These are phyloP conservation scores for Idris sp. DNA, from an alignment of 1,140 invertebrate genomes.

Conservation along the genomic window DNA sequence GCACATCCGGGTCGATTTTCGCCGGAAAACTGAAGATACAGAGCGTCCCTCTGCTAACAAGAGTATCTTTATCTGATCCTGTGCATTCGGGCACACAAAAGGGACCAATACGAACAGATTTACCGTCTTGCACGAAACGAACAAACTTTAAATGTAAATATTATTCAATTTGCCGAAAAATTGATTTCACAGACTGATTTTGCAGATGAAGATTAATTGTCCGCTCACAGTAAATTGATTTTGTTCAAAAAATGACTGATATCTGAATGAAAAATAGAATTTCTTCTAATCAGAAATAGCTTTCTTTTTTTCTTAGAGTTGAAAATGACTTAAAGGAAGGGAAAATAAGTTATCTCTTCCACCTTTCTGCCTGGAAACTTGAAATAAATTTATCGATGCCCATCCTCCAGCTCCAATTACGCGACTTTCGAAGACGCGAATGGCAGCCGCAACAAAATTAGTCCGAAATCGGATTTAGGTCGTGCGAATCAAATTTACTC, in stretches of 20 bases:
- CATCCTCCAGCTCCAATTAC: slow-evolving; percentile 3
- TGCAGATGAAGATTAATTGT: too few relatives aligned
- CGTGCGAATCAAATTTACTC: slow-evolving; percentile 12
- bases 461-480: slow-evolving; percentile 2
- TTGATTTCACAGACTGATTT: too few relatives aligned
- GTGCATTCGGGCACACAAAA: slow-evolving; percentile 22
- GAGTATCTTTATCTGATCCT: slow-evolving; percentile 53
- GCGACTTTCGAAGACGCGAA: not conserved
- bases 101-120: slow-evolving; percentile 14
- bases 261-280: too few relatives aligned
- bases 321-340: not conserved
- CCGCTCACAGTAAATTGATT: too few relatives aligned
- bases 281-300: not conserved
- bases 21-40: slow-evolving; percentile 53
- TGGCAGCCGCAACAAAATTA: slow-evolving; percentile 13
- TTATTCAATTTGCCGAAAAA: too few relatives aligned
- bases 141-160: slow-evolving; percentile 3
- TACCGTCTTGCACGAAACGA: slow-evolving; percentile 4
- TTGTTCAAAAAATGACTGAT: too few relatives aligned
- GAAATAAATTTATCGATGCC: slow-evolving; percentile 22
- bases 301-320: not conserved
- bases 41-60: slow-evolving; percentile 33
- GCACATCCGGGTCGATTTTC: slow-evolving; percentile 54
- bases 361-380: slow-evolving; percentile 1
- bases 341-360: slow-evolving; percentile 21